These are phyloP conservation scores for Cynopterus sphinx DNA, from an alignment of 2,797 vertebrate genomes.

Conservation along the genomic window DNA sequence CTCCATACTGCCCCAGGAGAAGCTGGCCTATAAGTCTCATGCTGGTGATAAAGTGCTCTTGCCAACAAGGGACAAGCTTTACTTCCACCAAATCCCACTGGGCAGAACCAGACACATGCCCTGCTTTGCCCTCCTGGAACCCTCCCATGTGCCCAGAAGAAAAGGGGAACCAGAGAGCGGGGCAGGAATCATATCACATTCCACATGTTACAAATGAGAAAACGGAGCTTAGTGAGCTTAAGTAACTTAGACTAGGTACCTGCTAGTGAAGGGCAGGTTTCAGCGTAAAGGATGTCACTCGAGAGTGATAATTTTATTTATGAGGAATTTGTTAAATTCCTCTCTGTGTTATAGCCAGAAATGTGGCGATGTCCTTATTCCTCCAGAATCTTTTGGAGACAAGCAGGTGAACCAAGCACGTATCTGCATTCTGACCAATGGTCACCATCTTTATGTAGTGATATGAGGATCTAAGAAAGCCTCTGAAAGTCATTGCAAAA, in stretches of 20 bases:
- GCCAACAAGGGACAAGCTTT: background rate
- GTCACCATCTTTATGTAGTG: background rate
- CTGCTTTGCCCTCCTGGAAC: background rate
- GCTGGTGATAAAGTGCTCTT: background rate
- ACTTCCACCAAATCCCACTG: background rate
- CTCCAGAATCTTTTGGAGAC: background rate
- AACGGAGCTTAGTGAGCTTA: background rate
- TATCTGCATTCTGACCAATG: background rate
- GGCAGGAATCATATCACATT: background rate
- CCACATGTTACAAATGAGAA: background rate
- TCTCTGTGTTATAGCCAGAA: background rate
- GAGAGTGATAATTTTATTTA: background rate
- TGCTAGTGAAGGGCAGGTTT: background rate
- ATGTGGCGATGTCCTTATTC: background rate
- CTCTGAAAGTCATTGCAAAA: background rate
- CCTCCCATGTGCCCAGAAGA: background rate
- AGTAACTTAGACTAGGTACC: background rate
- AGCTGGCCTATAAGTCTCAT: background rate
- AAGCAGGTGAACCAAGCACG: background rate
- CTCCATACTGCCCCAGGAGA: background rate
- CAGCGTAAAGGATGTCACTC: background rate
- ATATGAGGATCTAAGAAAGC: too few species aligned
- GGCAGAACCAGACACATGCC: rapidly evolving
- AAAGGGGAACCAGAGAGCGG: background rate
- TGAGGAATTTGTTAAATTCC: background rate